Conservation (phyloP, 2,888 invertebrate species). For the Lacanobia wlatinum region DNA sequence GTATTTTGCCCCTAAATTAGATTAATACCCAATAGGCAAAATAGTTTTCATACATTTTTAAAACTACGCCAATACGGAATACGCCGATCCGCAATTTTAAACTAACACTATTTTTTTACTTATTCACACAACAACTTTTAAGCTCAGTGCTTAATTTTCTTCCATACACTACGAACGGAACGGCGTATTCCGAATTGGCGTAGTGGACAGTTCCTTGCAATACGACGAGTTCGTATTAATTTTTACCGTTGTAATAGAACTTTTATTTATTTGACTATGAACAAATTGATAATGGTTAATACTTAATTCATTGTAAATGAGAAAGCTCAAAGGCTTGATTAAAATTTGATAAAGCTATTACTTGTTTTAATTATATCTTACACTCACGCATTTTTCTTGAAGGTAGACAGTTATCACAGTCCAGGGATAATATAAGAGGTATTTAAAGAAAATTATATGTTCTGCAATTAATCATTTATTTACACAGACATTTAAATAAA, state of each 20-base stretch:
- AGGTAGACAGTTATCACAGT: background rate
- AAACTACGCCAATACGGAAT: slow-evolving; percentile 27
- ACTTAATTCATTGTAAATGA: slow-evolving; percentile 64
- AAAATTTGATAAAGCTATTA: slow-evolving; percentile 62
- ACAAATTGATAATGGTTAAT: slow-evolving; percentile 63
- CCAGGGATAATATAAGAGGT: too few species aligned
- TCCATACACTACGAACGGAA: background rate
- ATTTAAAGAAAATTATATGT: too few species aligned
- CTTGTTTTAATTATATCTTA: slow-evolving; percentile 18
- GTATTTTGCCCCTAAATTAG: slow-evolving; percentile 26
- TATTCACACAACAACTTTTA: slow-evolving; percentile 11
- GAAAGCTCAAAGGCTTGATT: slow-evolving; percentile 63
- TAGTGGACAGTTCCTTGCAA: slow-evolving; percentile 47
- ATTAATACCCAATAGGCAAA: slow-evolving; percentile 21
- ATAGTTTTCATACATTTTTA: slow-evolving; percentile 18
- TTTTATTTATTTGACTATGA: slow-evolving; percentile 68
- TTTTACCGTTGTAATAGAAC: slow-evolving; percentile 41
- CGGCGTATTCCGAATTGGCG: slow-evolving; percentile 23
- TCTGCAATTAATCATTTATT: too few species aligned
- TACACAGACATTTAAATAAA: too few species aligned
- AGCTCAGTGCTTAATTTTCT: slow-evolving; percentile 20
- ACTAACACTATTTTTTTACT: slow-evolving; percentile 46
- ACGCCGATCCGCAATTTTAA: slow-evolving; percentile 20
- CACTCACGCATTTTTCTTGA: background rate
- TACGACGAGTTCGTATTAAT: slow-evolving; percentile 33